Base-by-base conservation (phyloP, 2,888 invertebrate species). In the Hydrotaea diabolus region DNA sequence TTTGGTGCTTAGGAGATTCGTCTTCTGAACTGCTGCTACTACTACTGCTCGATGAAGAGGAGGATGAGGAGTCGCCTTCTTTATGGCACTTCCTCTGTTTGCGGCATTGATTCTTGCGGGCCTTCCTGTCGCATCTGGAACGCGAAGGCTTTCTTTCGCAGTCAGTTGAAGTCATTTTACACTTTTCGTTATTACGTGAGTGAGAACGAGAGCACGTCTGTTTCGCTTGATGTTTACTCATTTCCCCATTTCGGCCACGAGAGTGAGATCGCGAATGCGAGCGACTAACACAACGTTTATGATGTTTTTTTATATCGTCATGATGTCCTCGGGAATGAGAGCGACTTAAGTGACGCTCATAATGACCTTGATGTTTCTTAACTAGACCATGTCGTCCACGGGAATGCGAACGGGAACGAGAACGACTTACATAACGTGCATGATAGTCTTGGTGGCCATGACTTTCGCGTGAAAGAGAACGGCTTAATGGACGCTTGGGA, bases 391-490 rank as follows among this genome's bases (percentile, higher is more conserved):
- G 15, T 4, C 13, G 77, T 23, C 39, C 39, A 8, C 57, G 73
- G 0, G 39, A 73, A 31, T 71, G 43, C 19, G 72, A 78, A 7
- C 69, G 66, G 36, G 77, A 78, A 78, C 71, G 49, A 1, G 71
- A 78, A 19, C 71, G 77, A 31, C 71, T 77, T 11, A 8, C 59
- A 31, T 26, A 15, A 19, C 69, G 77, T 9, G 23, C 43, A 1
- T 75, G 43, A 31, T 66, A 39, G 17, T 81, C 39, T 8, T n/a
- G n/a, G 57, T 73, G 59, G 15, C 74, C 77, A 39, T 82, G 77
- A 69, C 77, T n/a, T 62, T 46, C 59, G 11, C 76, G 75, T 7
- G 78, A 82, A 31, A 43, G 75, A 9, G 79, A 79, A 13, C 83
- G 66, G 36, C 64, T 55, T 11, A 23, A 43, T 13, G 57, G 75